Percentiles rank a stretch among this genome's conserved stretches.
Conservation (phyloP, 1,140 invertebrate species). For the Orius insidiosus region DNA sequence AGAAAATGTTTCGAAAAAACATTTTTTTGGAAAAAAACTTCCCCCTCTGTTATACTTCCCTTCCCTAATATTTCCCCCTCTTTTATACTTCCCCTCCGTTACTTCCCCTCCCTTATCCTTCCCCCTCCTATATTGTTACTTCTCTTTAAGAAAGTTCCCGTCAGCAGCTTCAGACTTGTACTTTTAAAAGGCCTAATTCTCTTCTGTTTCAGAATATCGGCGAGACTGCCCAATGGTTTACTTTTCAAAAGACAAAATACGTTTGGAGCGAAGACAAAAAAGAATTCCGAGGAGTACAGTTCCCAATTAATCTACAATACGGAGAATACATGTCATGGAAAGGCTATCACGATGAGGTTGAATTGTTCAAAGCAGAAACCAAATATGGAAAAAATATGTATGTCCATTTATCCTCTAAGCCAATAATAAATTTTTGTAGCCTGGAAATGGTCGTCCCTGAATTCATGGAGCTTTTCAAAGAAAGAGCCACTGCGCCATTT, state of each 20-base stretch:
- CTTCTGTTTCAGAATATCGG: constrained; percentile 21
- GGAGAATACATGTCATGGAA: constrained; percentile 68
- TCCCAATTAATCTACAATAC: constrained; percentile 56
- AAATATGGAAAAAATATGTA: constrained; percentile 82
- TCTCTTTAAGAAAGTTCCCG: no score
- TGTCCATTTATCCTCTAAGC: constrained; percentile 23
- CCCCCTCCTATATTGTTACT: no score
- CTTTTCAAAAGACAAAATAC: constrained; percentile 96
- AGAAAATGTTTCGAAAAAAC: no score
- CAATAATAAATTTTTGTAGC: constrained; percentile 31
- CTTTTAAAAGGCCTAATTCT: no score
- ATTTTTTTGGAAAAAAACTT: no score
- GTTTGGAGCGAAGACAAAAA: constrained; percentile 68
- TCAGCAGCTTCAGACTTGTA: no score
- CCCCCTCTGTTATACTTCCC: no score
- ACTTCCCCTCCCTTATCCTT: no score
- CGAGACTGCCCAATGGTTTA: constrained; percentile 47
- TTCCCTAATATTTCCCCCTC: no score
- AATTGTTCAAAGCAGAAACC: constrained; percentile 51
- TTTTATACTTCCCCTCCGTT: no score
- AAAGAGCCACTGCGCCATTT: constrained; percentile 95
- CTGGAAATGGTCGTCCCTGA: constrained; percentile 84
- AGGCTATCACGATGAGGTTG: constrained; percentile 67
- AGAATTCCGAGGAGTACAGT: constrained; percentile 59
- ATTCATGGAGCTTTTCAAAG: constrained; percentile 91